phyloP scores from a whole-genome alignment of 2,888 invertebrate genomes.

The Catotricha subobsoleta region DNA sequence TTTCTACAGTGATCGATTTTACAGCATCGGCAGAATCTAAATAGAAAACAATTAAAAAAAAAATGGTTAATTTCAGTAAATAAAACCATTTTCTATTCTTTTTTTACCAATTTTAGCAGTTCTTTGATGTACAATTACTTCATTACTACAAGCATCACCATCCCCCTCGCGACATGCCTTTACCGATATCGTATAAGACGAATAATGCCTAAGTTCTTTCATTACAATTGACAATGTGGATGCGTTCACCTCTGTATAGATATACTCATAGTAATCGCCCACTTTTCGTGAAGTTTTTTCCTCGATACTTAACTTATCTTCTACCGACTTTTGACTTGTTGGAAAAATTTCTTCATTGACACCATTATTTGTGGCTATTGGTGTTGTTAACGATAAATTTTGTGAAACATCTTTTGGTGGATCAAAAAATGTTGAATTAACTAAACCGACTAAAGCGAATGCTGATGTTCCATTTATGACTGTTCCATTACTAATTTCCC shows the following conservation, averaged over 20 bases:
- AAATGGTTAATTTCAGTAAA: conserved; percentile 16
- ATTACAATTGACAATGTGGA: conserved; percentile 34
- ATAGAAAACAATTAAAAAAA: conserved; percentile 10
- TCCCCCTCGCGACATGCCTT: conserved; percentile 54
- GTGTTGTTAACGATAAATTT: too few relatives aligned
- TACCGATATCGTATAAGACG: conserved; percentile 55
- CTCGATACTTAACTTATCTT: background rate
- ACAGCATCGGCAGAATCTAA: conserved; percentile 52
- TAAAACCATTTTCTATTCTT: background rate
- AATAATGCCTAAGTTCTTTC: conserved; percentile 52
- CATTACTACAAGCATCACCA: conserved; percentile 16
- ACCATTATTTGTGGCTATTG: background rate
- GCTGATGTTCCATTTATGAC: too few relatives aligned
- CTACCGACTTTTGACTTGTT: background rate
- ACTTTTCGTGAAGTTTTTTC: background rate
- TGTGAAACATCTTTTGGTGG: too few relatives aligned
- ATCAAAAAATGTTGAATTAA: too few relatives aligned
- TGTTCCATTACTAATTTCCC: too few relatives aligned
- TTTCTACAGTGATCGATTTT: conserved; percentile 30
- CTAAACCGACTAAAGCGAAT: too few relatives aligned
- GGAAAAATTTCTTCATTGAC: background rate
- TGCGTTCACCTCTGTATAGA: conserved; percentile 17
- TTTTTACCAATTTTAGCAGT: conserved; percentile 30
- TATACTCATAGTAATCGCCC: conserved; percentile 14
- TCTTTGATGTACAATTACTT: conserved; percentile 30